Evolutionary conservation across 2,797 vertebrate species (phyloP).

Genomic region (Hylomyscus alleni): DNA sequence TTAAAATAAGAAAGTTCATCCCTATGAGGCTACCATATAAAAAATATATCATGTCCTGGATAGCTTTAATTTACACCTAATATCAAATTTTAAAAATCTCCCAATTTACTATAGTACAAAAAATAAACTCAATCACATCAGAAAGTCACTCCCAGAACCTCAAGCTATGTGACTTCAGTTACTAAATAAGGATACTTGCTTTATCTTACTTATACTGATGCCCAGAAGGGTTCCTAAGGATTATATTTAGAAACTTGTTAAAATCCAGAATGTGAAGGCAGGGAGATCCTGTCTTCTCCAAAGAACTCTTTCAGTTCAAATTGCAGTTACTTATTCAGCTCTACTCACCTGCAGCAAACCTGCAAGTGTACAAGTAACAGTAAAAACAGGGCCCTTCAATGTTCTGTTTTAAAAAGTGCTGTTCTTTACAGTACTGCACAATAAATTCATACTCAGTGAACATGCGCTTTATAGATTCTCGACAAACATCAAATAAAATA

Average conservation of each 20-base stretch:
- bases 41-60: neutral
- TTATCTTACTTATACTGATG: slow-evolving; percentile 22
- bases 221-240: neutral
- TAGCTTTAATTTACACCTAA: slow-evolving; percentile 21
- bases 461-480: slow-evolving; percentile 11
- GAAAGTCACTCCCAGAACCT: neutral
- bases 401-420: slow-evolving; percentile 50
- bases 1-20: slow-evolving; percentile 22
- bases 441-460: slow-evolving; percentile 56
- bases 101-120: neutral
- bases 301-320: slow-evolving; percentile 25
- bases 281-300: neutral
- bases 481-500: slow-evolving; percentile 43
- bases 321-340: slow-evolving; percentile 50
- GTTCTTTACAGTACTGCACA: neutral
- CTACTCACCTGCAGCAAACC: neutral
- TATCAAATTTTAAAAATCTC: slow-evolving; percentile 27
- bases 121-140: neutral
- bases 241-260: slow-evolving; percentile 57
- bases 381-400: neutral
- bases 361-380: neutral
- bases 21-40: neutral
- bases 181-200: slow-evolving; percentile 50
- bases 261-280: slow-evolving; percentile 41
- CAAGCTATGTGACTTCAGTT: slow-evolving; percentile 15